A percentile compares a stretch with the other conserved stretches of the same genome.
Conservation (phyloP, 1,140 invertebrate genomes). For the Drosophila quadrilineata region DNA sequence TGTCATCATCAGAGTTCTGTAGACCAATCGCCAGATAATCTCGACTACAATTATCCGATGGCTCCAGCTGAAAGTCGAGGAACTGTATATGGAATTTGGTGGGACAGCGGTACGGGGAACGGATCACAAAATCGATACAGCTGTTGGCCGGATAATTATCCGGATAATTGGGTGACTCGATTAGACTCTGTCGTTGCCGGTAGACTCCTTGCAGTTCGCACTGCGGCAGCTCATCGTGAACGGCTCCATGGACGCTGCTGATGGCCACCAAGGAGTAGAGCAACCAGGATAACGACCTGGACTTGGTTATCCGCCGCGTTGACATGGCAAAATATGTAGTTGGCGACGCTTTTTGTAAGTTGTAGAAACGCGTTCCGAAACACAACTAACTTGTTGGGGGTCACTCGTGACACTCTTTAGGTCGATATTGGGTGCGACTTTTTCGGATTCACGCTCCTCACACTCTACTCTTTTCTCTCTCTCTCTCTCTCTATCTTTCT, state of each 20-base stretch:
- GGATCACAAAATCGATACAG: conserved; percentile 82
- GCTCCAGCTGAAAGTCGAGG: conserved; percentile 82
- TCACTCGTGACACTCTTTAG: conserved; percentile 28
- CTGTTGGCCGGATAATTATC: conserved; percentile 81
- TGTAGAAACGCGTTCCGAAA: conserved; percentile 37
- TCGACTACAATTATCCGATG: conserved; percentile 81
- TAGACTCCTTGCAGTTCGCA: conserved; percentile 70
- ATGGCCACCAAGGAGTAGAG: background rate
- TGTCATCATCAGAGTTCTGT: conserved; percentile 67
- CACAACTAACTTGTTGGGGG: conserved; percentile 50
- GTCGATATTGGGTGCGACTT: conserved; percentile 42
- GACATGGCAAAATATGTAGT: background rate
- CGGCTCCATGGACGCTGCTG: conserved; percentile 7
- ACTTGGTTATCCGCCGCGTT: background rate
- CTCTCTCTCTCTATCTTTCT: background rate
- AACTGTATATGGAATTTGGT: conserved; percentile 83
- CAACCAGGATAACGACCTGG: background rate
- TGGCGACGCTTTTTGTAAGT: background rate
- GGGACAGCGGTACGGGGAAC: conserved; percentile 82
- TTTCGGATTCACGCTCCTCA: conserved; percentile 32
- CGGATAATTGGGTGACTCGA: conserved; percentile 83
- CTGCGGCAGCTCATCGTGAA: conserved; percentile 67
- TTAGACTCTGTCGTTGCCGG: conserved; percentile 68
- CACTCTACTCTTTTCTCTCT: too few relatives aligned
- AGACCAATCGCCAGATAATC: conserved; percentile 82